Conservation (phyloP, 1,140 invertebrate species). For the Anastrepha obliqua region DNA sequence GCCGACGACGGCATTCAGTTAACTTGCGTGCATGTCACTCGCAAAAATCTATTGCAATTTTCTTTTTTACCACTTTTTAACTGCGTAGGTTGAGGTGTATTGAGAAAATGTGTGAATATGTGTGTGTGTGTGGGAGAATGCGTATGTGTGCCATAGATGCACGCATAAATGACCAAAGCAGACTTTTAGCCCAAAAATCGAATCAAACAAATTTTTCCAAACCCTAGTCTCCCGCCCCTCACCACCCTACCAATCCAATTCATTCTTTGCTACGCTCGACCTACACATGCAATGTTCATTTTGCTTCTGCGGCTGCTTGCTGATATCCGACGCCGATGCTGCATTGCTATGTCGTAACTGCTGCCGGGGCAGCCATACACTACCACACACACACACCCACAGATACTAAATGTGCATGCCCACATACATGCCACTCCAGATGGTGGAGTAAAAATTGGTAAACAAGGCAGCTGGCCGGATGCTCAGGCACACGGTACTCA, state of each 20-base stretch:
- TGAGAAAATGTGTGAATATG: neutral
- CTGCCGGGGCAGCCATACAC: neutral
- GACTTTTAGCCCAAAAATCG: slow-evolving; percentile 12
- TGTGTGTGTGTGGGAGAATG: neutral
- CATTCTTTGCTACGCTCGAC: neutral
- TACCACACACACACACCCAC: too few relatives aligned
- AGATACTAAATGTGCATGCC: too few relatives aligned
- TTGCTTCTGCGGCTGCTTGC: neutral
- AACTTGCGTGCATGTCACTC: slow-evolving; percentile 27
- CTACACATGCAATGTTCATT: neutral
- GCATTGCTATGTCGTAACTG: neutral
- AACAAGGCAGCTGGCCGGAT: slow-evolving; percentile 2
- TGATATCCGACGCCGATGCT: neutral
- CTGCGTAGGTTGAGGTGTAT: neutral
- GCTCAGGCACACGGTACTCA: neutral
- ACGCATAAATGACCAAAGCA: slow-evolving; percentile 28
- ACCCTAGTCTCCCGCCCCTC: neutral
- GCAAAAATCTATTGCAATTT: neutral
- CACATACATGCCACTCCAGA: neutral
- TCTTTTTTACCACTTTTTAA: too few relatives aligned
- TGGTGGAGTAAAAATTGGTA: neutral
- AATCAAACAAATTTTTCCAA: slow-evolving; percentile 9
- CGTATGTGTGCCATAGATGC: neutral
- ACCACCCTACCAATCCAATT: neutral
- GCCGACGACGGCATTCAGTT: slow-evolving; percentile 8